A percentile compares a stretch with the other conserved stretches of the same genome.
Evolutionary conservation across 1,140 invertebrate genomes (phyloP).

Genomic region (Diprion similis): DNA sequence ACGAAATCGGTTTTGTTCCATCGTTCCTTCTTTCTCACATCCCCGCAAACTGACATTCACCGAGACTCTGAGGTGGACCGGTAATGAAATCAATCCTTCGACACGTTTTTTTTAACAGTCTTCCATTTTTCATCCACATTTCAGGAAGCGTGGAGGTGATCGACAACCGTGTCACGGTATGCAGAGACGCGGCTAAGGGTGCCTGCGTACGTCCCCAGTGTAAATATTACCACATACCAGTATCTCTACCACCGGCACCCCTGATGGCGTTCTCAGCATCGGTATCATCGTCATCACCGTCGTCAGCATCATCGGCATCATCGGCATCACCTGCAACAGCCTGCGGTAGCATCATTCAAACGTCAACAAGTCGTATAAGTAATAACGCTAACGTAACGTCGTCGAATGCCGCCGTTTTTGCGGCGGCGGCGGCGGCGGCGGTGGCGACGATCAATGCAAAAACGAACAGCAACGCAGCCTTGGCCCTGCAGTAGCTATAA

Average conservation of each 20-base stretch:
- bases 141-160: slow-evolving; percentile 93
- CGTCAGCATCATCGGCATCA: no score
- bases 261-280: slow-evolving; percentile 65
- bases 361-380: no score
- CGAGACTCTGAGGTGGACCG: no score
- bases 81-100: background rate
- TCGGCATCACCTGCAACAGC: slow-evolving; percentile 39
- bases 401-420: background rate
- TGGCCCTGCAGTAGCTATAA: no score
- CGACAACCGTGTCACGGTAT: slow-evolving; percentile 92
- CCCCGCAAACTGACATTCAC: no score
- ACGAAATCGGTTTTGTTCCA: background rate
- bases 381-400: background rate
- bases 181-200: slow-evolving; percentile 91
- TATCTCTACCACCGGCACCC: slow-evolving; percentile 78
- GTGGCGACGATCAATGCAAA: no score
- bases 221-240: slow-evolving; percentile 94
- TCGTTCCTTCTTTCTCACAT: no score
- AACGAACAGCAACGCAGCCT: no score
- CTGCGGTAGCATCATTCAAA: slow-evolving; percentile 30
- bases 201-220: slow-evolving; percentile 87
- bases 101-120: background rate
- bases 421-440: no score
- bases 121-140: slow-evolving; percentile 25
- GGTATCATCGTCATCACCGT: slow-evolving; percentile 26